Percentiles rank a stretch among this genome's conserved stretches.
These are phyloP conservation scores for Hystrix cristata DNA, from an alignment of 2,113 vertebrate species.

Conservation along the genomic window DNA sequence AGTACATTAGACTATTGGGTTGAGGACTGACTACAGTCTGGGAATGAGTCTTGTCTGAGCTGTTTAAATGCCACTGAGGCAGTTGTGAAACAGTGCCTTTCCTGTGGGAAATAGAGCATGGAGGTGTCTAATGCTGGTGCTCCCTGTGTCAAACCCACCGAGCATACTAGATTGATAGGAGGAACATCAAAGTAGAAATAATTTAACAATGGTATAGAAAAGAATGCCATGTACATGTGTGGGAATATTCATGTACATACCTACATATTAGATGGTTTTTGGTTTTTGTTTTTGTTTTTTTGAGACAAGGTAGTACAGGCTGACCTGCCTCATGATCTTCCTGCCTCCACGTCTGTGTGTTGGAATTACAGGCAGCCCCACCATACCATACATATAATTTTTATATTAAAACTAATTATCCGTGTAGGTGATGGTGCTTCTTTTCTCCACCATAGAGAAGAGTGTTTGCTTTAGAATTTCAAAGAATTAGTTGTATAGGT, in stretches of 20 bases:
- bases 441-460: constrained; percentile 4
- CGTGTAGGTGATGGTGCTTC: not conserved
- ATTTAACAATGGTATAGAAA: not conserved
- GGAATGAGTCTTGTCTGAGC: not conserved
- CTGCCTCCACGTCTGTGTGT: not conserved
- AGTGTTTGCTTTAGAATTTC: constrained; percentile 5
- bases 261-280: not conserved
- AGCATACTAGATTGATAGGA: constrained; percentile 25
- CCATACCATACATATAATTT: not conserved
- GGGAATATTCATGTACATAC: not conserved
- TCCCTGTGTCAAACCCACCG: not conserved
- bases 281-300: not conserved
- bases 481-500: not conserved
- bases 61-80: constrained; percentile 31
- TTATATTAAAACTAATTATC: constrained; percentile 26
- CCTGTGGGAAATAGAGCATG: not conserved
- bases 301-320: not conserved
- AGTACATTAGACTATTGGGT: not conserved
- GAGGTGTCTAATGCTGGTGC: not conserved
- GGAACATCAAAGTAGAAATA: constrained; percentile 57
- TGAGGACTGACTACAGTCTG: constrained; percentile 24
- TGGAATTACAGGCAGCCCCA: not conserved
- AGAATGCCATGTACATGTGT: not conserved
- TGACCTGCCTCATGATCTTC: not conserved
- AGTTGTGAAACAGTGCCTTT: constrained; percentile 39